A percentile compares a stretch with the other conserved stretches of the same genome.
Conservation (phyloP, 2,888 invertebrate genomes). For the Lamellibrachia satsuma region DNA sequence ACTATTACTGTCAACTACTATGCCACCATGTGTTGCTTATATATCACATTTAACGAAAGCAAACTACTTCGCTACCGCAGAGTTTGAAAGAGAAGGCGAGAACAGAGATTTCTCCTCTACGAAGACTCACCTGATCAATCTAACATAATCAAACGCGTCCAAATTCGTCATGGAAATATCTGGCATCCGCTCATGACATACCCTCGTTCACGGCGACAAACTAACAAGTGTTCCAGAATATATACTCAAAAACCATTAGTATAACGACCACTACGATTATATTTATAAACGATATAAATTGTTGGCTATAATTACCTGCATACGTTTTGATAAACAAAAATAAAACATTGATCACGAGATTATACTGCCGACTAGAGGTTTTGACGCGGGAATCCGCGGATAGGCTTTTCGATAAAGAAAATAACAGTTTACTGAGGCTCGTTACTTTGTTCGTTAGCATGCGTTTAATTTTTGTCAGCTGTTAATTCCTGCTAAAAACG, state of each 20-base stretch:
- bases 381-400: not conserved
- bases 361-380: not conserved
- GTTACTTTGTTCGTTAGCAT: not conserved
- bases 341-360: not conserved
- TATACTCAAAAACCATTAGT: not conserved
- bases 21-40: not conserved
- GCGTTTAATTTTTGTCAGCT: not conserved
- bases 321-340: not conserved
- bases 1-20: not conserved
- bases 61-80: not conserved
- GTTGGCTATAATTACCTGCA: not conserved
- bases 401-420: not conserved
- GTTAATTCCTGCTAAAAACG: not conserved
- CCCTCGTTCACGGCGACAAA: not conserved
- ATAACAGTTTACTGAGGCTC: not conserved
- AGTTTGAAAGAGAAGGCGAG: not conserved
- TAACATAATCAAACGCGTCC: not conserved
- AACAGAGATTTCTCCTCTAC: not conserved
- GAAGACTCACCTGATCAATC: not conserved
- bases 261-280: not conserved
- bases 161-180: conserved; percentile 17
- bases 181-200: not conserved
- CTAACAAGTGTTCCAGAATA: not conserved
- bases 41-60: not conserved
- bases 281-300: not conserved